These are phyloP conservation scores for Alosa sapidissima DNA, from an alignment of 2,797 vertebrate species.

Conservation along the genomic window DNA sequence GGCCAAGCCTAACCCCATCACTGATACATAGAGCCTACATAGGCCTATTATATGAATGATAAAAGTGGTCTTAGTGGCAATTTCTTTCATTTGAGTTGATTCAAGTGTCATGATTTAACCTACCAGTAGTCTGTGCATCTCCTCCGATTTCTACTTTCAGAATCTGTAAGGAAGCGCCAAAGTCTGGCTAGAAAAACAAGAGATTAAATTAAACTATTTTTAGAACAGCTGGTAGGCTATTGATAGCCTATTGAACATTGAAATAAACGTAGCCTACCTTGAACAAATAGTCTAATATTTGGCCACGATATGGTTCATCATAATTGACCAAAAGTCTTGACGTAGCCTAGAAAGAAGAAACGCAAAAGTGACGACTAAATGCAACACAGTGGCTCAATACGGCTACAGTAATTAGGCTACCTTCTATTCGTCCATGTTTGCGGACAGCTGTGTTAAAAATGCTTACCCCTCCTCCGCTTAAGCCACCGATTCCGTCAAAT, in stretches of 20 bases:
- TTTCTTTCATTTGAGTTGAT: not conserved
- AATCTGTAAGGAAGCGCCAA: constrained; percentile 92
- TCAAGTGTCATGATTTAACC: not conserved
- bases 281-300: constrained; percentile 92
- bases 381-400: not conserved
- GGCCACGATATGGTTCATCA: constrained; percentile 86
- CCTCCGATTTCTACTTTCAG: constrained; percentile 99
- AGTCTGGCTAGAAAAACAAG: constrained; percentile 81
- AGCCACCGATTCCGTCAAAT: constrained; percentile 90
- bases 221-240: not conserved
- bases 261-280: constrained; percentile 75
- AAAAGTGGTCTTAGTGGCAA: not conserved
- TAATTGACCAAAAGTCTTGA: constrained; percentile 92
- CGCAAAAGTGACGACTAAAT: not conserved
- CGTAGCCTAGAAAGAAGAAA: constrained; percentile 80
- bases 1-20: too few species aligned
- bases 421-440: not conserved
- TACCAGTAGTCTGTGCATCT: constrained; percentile 94
- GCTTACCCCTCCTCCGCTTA: constrained; percentile 94
- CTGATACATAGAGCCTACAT: too few species aligned
- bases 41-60: not conserved
- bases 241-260: not conserved
- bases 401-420: too few species aligned
- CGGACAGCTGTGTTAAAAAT: not conserved
- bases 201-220: not conserved